Percentiles rank a stretch among this genome's conserved stretches.
phyloP scores from a whole-genome alignment of 1,140 invertebrate genomes.

The Melipona quadrifasciata region DNA sequence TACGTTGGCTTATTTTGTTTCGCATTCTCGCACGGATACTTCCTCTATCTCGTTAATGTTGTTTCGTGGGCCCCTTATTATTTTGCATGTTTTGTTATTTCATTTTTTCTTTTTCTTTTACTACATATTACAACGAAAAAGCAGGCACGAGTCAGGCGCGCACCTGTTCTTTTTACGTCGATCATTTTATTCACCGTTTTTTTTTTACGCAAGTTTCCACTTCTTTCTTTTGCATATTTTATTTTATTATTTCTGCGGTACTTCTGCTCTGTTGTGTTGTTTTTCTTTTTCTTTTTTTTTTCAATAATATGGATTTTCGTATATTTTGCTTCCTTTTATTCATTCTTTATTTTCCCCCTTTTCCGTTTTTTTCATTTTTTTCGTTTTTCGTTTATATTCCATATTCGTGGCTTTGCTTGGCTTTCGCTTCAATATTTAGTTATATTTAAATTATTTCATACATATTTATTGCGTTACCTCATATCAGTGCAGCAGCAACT shows the following conservation, averaged over 20 bases:
- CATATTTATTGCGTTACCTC: slow-evolving; percentile 58
- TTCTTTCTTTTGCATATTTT: slow-evolving; percentile 36
- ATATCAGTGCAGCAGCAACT: slow-evolving; percentile 69
- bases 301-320: slow-evolving; percentile 51
- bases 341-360: slow-evolving; percentile 4
- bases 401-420: slow-evolving; percentile 1
- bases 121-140: slow-evolving; percentile 61
- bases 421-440: slow-evolving; percentile 27
- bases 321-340: slow-evolving; percentile 17
- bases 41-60: slow-evolving; percentile 20
- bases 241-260: slow-evolving; percentile 50
- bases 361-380: slow-evolving; percentile 13
- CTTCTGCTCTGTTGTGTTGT: slow-evolving; percentile 60
- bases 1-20: not conserved
- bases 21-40: slow-evolving; percentile 8
- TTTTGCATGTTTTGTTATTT: not conserved
- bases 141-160: slow-evolving; percentile 49
- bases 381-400: not conserved
- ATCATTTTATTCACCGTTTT: slow-evolving; percentile 9
- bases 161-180: slow-evolving; percentile 46
- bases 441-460: slow-evolving; percentile 63
- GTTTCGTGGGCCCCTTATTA: slow-evolving; percentile 41
- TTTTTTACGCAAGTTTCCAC: slow-evolving; percentile 43
- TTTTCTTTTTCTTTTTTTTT: not conserved
- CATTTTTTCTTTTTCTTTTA: not conserved